A percentile compares a stretch with the other conserved stretches of the same genome.
These are phyloP conservation scores for Asarcornis scutulata DNA, from an alignment of 2,113 vertebrate species.

Conservation along the genomic window DNA sequence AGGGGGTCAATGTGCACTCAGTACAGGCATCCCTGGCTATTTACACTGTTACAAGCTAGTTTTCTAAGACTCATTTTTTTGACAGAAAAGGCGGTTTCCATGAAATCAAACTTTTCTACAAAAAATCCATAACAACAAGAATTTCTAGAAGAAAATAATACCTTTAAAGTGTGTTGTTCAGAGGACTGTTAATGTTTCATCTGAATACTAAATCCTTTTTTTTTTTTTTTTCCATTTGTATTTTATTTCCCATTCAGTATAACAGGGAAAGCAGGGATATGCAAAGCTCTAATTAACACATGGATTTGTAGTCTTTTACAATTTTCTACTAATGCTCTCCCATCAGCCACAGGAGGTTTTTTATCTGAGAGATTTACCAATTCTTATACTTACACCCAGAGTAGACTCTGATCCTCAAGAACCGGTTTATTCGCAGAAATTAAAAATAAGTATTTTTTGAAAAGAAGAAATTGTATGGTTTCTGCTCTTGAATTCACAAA, in stretches of 20 bases:
- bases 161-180: not conserved
- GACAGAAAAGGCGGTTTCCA: not conserved
- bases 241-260: conserved; percentile 23
- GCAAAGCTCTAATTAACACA: conserved; percentile 56
- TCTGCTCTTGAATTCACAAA: conserved; percentile 28
- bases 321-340: conserved; percentile 32
- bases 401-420: not conserved
- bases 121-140: not conserved
- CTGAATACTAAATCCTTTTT: not conserved
- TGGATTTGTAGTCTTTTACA: conserved; percentile 35
- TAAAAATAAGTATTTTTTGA: conserved; percentile 13
- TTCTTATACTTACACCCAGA: not conserved
- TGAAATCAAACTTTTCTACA: not conserved
- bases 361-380: conserved; percentile 34
- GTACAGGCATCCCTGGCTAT: not conserved
- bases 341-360: conserved; percentile 44
- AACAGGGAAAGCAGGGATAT: not conserved
- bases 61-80: not conserved
- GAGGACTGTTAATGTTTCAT: conserved; percentile 6
- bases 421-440: conserved; percentile 1
- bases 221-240: not conserved
- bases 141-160: not conserved
- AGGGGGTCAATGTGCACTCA: not conserved
- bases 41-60: not conserved
- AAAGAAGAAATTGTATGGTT: not conserved